Conservation (phyloP, 2,797 vertebrate genomes). For the Chelon auratus region DNA sequence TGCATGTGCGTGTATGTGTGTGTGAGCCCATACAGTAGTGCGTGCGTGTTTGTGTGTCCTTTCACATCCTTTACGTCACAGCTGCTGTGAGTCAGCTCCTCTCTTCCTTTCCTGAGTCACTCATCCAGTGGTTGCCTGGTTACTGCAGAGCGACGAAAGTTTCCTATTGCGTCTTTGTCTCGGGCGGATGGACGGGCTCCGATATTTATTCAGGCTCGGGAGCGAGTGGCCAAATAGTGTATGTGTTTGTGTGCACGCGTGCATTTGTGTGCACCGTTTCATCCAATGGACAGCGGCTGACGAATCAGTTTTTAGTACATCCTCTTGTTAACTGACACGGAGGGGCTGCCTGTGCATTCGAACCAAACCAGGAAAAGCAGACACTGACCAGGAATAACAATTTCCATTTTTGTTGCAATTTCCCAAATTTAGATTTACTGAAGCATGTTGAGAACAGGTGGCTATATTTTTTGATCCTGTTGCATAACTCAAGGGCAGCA, state of each 20-base stretch:
- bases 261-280: slow-evolving; percentile 43
- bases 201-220: slow-evolving; percentile 86
- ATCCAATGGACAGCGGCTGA: slow-evolving; percentile 59
- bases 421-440: neutral
- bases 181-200: slow-evolving; percentile 67
- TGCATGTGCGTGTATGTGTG: slow-evolving; percentile 14
- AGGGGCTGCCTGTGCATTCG: slow-evolving; percentile 17
- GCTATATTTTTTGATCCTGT: neutral
- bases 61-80: slow-evolving; percentile 80
- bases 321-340: slow-evolving; percentile 65
- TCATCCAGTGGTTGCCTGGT: slow-evolving; percentile 84
- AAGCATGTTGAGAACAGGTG: neutral
- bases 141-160: slow-evolving; percentile 81
- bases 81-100: slow-evolving; percentile 84
- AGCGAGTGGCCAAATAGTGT: slow-evolving; percentile 77
- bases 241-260: slow-evolving; percentile 57
- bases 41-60: slow-evolving; percentile 57
- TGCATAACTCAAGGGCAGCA: neutral
- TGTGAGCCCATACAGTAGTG: slow-evolving; percentile 3
- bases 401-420: neutral
- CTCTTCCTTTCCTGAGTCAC: slow-evolving; percentile 84
- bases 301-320: slow-evolving; percentile 66
- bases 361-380: neutral
- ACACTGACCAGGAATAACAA: slow-evolving; percentile 1
- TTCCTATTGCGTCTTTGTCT: slow-evolving; percentile 86